phyloP scores from a whole-genome alignment of 1,140 invertebrate species.

The Pseudobourletiella spinata region DNA sequence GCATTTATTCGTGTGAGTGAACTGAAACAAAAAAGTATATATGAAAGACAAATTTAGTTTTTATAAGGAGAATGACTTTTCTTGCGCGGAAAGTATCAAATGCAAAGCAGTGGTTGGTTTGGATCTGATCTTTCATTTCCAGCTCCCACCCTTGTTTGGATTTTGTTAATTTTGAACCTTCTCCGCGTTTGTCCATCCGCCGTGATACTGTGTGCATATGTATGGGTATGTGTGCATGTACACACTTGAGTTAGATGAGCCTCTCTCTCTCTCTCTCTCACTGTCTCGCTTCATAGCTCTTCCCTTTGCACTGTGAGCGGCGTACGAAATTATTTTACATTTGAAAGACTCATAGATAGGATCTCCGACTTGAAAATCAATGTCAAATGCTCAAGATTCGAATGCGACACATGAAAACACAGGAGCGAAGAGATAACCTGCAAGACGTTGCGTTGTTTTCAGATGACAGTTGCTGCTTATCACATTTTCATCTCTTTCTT shows the following conservation, averaged over 20 bases:
- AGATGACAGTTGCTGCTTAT: slow-evolving; percentile 27
- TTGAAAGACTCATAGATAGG: slow-evolving; percentile 29
- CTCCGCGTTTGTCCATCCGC: background rate
- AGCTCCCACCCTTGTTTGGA: slow-evolving; percentile 3
- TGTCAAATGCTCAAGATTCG: slow-evolving; percentile 24
- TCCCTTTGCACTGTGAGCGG: slow-evolving; percentile 9
- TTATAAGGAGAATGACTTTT: too few relatives aligned
- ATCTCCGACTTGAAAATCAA: slow-evolving; percentile 33
- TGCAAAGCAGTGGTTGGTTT: background rate
- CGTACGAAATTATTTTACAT: slow-evolving; percentile 33
- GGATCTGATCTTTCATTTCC: background rate
- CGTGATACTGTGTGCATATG: too few relatives aligned
- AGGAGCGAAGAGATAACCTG: slow-evolving; percentile 12
- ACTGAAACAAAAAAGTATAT: too few relatives aligned
- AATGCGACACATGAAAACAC: slow-evolving; percentile 21
- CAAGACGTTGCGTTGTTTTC: slow-evolving; percentile 23
- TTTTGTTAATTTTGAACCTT: background rate
- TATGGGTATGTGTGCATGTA: too few relatives aligned
- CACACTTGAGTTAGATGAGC: background rate
- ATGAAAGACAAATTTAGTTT: too few relatives aligned
- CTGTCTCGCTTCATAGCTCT: background rate
- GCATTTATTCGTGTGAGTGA: background rate
- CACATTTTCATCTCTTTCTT: slow-evolving; percentile 24
- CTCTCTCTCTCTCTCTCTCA: background rate
- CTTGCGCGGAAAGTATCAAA: background rate